phyloP scores from a whole-genome alignment of 2,797 vertebrate genomes.

The Sebastolobus alascanus region DNA sequence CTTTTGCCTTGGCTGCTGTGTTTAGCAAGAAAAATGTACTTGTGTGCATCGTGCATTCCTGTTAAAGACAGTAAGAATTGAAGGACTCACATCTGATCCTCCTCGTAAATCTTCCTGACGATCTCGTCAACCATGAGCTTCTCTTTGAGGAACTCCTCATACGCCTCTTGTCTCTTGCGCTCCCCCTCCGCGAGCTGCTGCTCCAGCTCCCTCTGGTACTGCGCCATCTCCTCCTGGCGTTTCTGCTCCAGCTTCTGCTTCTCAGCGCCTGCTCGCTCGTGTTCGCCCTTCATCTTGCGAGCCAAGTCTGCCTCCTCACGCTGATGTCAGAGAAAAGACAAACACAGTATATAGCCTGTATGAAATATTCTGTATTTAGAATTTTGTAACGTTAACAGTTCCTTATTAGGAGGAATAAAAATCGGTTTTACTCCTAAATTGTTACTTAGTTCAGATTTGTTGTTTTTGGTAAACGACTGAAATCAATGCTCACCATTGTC shows the following conservation, averaged over 20 bases:
- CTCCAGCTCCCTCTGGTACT: constrained; percentile 88
- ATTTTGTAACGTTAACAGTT: background rate
- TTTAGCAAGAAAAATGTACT: background rate
- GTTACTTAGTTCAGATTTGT: background rate
- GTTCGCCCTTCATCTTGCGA: constrained; percentile 85
- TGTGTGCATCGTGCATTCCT: background rate
- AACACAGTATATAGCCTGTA: background rate
- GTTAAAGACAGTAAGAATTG: background rate
- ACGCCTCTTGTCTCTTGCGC: constrained; percentile 87
- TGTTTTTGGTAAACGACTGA: background rate
- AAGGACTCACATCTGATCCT: constrained; percentile 90
- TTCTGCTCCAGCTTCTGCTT: constrained; percentile 80
- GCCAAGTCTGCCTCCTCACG: constrained; percentile 86
- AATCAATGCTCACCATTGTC: constrained; percentile 84
- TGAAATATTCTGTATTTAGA: background rate
- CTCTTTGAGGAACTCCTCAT: constrained; percentile 93
- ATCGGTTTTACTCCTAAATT: background rate
- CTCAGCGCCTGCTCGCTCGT: constrained; percentile 77
- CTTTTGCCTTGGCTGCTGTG: background rate
- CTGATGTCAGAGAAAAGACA: constrained; percentile 72
- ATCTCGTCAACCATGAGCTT: constrained; percentile 95
- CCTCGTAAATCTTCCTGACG: constrained; percentile 93
- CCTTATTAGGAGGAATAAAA: background rate
- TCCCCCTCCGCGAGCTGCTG: constrained; percentile 92
- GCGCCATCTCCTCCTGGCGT: constrained; percentile 79